Conservation (phyloP, 2,797 vertebrate species). For the Picus viridis region DNA sequence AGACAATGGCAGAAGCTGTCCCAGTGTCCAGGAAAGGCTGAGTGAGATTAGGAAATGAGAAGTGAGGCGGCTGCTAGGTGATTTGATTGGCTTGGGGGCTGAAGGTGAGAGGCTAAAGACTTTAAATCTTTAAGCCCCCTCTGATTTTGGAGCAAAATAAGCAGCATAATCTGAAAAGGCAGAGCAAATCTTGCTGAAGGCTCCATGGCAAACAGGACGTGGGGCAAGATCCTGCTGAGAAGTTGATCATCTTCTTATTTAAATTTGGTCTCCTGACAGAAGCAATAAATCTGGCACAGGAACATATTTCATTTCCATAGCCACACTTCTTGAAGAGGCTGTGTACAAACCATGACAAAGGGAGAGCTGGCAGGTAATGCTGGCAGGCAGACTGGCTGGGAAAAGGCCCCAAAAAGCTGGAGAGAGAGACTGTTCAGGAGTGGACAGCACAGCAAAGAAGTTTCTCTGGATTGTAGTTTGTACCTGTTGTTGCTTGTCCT, state of each 20-base stretch:
- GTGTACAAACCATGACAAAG: not conserved
- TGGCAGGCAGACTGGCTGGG: not conserved
- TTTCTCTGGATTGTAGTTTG: too few species aligned
- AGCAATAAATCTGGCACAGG: not conserved
- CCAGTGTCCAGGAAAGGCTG: not conserved
- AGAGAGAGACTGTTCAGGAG: not conserved
- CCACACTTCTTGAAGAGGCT: not conserved
- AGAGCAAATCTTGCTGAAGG: not conserved
- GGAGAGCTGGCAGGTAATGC: not conserved
- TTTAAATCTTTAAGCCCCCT: not conserved
- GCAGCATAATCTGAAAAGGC: not conserved
- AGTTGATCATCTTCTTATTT: not conserved
- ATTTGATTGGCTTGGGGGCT: not conserved
- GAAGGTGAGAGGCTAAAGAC: not conserved
- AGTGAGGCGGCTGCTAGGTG: not conserved
- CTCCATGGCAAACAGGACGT: fast-evolving
- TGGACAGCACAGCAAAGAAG: not conserved
- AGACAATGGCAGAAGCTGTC: not conserved
- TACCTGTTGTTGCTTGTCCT: too few species aligned
- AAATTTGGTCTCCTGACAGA: not conserved
- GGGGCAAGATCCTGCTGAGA: not conserved
- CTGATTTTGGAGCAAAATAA: not conserved
- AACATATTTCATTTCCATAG: not conserved
- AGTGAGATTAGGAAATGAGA: not conserved
- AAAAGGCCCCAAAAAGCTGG: not conserved